Evolutionary conservation across 2,797 vertebrate genomes (phyloP).

Genomic region (Lepilemur septentrionalis): DNA sequence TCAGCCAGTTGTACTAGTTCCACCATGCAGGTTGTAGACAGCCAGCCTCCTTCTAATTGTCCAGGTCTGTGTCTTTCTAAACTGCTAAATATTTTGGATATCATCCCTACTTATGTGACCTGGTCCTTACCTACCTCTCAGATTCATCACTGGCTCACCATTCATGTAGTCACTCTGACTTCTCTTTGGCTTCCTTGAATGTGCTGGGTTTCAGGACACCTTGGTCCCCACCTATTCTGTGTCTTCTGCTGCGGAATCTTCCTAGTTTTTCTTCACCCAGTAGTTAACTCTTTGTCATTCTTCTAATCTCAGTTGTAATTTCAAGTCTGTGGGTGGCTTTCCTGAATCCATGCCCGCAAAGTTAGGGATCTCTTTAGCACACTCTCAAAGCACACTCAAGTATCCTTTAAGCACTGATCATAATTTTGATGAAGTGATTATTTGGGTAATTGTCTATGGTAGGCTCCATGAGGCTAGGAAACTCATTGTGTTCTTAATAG

Average conservation of each 20-base stretch:
- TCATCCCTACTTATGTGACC: not conserved
- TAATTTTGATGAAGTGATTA: not conserved
- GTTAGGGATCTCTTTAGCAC: not conserved
- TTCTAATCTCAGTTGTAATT: not conserved
- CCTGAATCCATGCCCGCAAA: not conserved
- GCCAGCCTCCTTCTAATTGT: not conserved
- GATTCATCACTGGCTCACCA: not conserved
- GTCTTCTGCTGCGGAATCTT: not conserved
- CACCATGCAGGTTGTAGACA: not conserved
- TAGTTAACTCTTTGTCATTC: not conserved
- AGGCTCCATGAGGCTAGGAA: not conserved
- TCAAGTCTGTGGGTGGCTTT: not conserved
- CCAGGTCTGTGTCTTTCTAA: not conserved
- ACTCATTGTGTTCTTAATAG: not conserved
- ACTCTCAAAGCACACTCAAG: not conserved
- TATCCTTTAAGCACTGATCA: not conserved
- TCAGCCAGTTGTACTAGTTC: not conserved
- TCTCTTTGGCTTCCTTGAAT: not conserved
- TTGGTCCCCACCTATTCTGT: not conserved
- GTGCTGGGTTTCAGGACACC: not conserved
- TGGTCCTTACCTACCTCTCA: not conserved
- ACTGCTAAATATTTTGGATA: not conserved
- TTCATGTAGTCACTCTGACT: not conserved
- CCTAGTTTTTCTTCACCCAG: not conserved
- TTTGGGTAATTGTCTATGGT: slow-evolving; percentile 18